phyloP scores from a whole-genome alignment of 2,797 vertebrate species.

The Anguilla megastoma region DNA sequence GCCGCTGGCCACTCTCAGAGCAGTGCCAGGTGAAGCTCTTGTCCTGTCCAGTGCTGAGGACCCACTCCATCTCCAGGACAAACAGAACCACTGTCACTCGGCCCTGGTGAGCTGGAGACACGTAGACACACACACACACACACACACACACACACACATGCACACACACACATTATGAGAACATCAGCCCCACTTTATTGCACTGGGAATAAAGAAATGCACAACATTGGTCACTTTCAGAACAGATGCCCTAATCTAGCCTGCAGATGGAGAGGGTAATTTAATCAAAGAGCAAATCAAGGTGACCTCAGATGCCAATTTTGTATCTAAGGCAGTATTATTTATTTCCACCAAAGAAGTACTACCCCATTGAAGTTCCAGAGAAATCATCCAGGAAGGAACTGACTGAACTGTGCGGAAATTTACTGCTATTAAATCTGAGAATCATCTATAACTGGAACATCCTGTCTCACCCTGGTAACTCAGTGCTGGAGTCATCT shows the following conservation, averaged over 20 bases:
- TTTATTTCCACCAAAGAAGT: background rate
- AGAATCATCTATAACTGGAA: background rate
- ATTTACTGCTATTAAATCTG: background rate
- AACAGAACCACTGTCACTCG: conserved; percentile 91
- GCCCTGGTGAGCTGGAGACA: conserved; percentile 86
- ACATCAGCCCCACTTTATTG: background rate
- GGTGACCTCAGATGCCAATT: background rate
- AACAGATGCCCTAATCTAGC: background rate
- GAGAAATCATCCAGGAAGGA: background rate
- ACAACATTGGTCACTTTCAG: background rate
- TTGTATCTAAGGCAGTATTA: background rate
- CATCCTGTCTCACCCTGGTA: conserved; percentile 84
- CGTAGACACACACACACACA: conserved; percentile 11
- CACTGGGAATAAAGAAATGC: background rate
- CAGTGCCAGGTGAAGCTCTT: conserved; percentile 95
- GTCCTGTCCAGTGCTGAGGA: conserved; percentile 93
- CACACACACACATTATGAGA: conserved; percentile 22
- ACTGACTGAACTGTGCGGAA: background rate
- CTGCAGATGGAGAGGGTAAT: background rate
- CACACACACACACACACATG: conserved; percentile 19
- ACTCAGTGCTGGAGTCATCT: conserved; percentile 87
- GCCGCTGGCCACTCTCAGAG: conserved; percentile 89
- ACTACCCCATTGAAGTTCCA: background rate
- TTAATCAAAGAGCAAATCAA: background rate
- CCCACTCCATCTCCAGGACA: conserved; percentile 97